These are phyloP conservation scores for Siniperca obscura DNA, from an alignment of 2,797 vertebrate genomes.

Conservation along the genomic window DNA sequence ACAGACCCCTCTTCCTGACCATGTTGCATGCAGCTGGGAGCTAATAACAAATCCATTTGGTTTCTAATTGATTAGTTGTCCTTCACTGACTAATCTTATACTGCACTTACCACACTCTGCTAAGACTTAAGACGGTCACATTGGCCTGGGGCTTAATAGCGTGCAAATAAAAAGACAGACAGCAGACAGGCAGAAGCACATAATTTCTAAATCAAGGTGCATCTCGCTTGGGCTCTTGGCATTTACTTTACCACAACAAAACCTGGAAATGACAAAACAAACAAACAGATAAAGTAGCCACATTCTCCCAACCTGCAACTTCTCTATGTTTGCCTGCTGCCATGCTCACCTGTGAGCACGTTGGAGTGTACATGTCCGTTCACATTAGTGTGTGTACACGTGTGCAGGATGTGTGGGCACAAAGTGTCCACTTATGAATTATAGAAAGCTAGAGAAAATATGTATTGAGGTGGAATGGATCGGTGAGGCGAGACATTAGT, in stretches of 20 bases:
- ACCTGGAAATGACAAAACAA: constrained; percentile 23
- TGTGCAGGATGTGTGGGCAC: constrained; percentile 19
- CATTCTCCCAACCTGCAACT: constrained; percentile 17
- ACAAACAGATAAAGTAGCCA: constrained; percentile 7
- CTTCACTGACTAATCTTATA: constrained; percentile 24
- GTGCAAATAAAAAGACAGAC: constrained; percentile 29
- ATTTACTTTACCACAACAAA: constrained; percentile 40
- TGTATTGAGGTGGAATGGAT: constrained; percentile 79
- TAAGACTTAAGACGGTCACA: constrained; percentile 29
- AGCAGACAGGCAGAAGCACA: not conserved
- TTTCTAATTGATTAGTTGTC: constrained; percentile 48
- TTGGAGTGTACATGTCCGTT: not conserved
- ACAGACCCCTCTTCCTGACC: not conserved
- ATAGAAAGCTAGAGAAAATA: constrained; percentile 72
- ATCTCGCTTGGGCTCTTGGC: constrained; percentile 14
- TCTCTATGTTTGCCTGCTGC: not conserved
- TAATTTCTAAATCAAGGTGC: constrained; percentile 29
- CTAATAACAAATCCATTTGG: constrained; percentile 41
- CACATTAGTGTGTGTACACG: not conserved
- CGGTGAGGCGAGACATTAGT: constrained; percentile 79
- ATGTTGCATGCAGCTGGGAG: constrained; percentile 22
- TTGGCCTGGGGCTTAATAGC: constrained; percentile 15
- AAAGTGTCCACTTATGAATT: constrained; percentile 68
- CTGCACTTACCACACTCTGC: constrained; percentile 19
- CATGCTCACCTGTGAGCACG: not conserved